phyloP scores from a whole-genome alignment of 2,797 vertebrate genomes.

The Serranus cabrilla region DNA sequence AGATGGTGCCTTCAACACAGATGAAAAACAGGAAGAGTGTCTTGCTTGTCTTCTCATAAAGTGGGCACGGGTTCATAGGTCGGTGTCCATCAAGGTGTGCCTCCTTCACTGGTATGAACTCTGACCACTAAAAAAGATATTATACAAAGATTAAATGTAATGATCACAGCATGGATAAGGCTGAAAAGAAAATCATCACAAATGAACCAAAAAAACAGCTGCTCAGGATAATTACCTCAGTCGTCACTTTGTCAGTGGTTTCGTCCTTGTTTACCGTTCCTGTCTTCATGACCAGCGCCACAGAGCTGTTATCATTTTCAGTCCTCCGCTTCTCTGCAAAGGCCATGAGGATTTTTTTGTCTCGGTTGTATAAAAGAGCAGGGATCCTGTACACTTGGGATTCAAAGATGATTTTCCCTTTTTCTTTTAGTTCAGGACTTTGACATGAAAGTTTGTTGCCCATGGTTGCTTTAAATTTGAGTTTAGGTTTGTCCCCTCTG shows the following conservation, averaged over 20 bases:
- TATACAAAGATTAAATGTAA: not conserved
- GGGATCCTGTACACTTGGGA: not conserved
- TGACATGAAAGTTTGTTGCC: not conserved
- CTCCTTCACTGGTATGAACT: not conserved
- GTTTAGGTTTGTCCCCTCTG: not conserved
- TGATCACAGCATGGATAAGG: not conserved
- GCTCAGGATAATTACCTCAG: not conserved
- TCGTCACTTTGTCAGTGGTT: not conserved
- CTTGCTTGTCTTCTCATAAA: conserved; percentile 19
- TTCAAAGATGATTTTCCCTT: not conserved
- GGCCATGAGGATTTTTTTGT: not conserved
- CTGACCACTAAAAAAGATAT: conserved; percentile 21
- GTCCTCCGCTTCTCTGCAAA: not conserved
- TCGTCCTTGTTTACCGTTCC: not conserved
- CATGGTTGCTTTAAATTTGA: not conserved
- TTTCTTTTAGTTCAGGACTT: accelerated
- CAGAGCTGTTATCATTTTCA: accelerated
- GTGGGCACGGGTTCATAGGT: conserved; percentile 32
- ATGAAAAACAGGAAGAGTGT: conserved; percentile 50
- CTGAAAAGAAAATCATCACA: not conserved
- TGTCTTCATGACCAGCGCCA: not conserved
- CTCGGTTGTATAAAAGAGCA: not conserved
- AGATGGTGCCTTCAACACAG: not conserved
- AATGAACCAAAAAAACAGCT: not conserved
- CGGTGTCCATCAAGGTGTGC: not conserved